Conservation (phyloP, 2,797 vertebrate genomes). For the Neopelma chrysocephalum region DNA sequence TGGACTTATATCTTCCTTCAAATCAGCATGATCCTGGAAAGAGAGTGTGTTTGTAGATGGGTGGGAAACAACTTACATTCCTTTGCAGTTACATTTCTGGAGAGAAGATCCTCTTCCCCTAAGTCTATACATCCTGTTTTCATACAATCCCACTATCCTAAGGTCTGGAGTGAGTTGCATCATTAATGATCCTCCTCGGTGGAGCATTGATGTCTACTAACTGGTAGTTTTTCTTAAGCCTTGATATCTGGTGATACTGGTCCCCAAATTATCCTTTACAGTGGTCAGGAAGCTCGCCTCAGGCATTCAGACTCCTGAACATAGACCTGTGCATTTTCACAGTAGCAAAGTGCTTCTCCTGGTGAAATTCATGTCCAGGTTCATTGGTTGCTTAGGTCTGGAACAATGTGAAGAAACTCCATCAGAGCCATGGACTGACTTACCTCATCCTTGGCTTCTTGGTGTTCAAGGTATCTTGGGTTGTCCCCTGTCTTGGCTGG, state of each 20-base stretch:
- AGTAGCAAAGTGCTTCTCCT: background rate
- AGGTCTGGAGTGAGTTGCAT: background rate
- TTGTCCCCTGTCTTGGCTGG: background rate
- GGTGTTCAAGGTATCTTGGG: fast-evolving
- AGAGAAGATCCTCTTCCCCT: background rate
- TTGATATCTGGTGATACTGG: background rate
- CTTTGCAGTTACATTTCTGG: background rate
- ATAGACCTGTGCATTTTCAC: background rate
- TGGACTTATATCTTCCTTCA: background rate
- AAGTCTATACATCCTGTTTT: background rate
- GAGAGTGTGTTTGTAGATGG: background rate
- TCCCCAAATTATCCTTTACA: background rate
- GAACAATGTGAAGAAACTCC: background rate
- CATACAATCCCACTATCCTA: background rate
- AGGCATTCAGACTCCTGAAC: background rate
- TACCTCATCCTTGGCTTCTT: background rate
- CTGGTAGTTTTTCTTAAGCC: background rate
- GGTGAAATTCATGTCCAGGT: background rate
- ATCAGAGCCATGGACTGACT: fast-evolving
- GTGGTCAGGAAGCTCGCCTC: background rate
- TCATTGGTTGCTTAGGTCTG: background rate
- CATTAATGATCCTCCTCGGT: background rate
- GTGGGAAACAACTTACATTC: background rate
- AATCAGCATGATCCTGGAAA: background rate
- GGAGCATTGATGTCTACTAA: background rate